These are phyloP conservation scores for Amiota mariae DNA, from an alignment of 2,888 invertebrate genomes.

Conservation along the genomic window DNA sequence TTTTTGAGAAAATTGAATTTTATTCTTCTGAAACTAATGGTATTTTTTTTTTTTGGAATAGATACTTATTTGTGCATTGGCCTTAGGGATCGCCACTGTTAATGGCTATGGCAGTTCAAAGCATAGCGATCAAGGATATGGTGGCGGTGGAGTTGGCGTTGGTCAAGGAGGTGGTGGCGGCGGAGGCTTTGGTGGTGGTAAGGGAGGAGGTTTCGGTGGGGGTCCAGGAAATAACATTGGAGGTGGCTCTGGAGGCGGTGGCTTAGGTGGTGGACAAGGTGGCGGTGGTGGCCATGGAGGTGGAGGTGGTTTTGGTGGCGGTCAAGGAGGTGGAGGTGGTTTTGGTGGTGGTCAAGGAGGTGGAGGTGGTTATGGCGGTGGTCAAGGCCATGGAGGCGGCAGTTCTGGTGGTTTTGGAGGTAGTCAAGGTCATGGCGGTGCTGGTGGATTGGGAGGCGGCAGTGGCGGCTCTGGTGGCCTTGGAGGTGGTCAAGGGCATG, in stretches of 20 bases:
- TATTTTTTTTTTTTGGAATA: neutral
- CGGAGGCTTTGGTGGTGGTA: neutral
- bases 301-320: neutral
- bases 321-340: neutral
- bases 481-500: conserved; percentile 2
- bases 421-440: conserved; percentile 6
- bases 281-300: neutral
- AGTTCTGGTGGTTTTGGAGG: conserved; percentile 15
- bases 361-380: conserved; percentile 14
- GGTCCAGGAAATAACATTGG: neutral
- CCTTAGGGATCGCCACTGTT: conserved; percentile 10
- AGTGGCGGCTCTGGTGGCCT: conserved; percentile 9
- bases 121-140: neutral
- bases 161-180: no score
- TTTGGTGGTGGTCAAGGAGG: conserved; percentile 1
- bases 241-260: neutral
- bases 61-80: conserved; percentile 1
- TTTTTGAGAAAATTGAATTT: neutral
- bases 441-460: neutral
- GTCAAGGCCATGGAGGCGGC: conserved; percentile 9
- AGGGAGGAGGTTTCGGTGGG: neutral
- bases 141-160: no score
- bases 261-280: neutral
- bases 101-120: conserved; percentile 4
- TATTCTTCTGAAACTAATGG: neutral